phyloP scores from a whole-genome alignment of 2,797 vertebrate species.

The Staurois parvus region DNA sequence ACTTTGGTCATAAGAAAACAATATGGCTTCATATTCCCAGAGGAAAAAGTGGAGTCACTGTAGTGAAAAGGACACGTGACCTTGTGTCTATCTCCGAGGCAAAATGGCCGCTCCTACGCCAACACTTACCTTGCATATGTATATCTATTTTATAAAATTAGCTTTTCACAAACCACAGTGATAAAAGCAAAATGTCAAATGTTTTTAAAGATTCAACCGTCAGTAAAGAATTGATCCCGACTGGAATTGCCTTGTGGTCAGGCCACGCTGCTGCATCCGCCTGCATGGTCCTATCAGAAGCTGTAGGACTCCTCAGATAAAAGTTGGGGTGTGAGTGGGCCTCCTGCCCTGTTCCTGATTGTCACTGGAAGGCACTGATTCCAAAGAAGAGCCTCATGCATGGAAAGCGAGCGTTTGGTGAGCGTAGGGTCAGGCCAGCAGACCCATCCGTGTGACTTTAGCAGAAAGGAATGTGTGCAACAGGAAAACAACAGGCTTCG shows the following conservation, averaged over 20 bases:
- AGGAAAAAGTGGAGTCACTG: conserved; percentile 41
- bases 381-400: background rate
- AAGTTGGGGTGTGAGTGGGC: background rate
- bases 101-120: background rate
- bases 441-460: conserved; percentile 95
- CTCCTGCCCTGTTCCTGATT: background rate
- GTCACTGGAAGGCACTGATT: conserved; percentile 50
- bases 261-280: background rate
- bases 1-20: conserved; percentile 72
- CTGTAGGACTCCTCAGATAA: background rate
- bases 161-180: background rate
- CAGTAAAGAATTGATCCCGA: background rate
- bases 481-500: conserved; percentile 94
- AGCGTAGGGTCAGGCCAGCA: conserved; percentile 82
- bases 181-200: background rate
- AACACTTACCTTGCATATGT: background rate
- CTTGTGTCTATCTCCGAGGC: background rate
- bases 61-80: conserved; percentile 25
- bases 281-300: background rate
- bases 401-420: background rate
- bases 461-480: conserved; percentile 96
- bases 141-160: background rate
- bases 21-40: conserved; percentile 51
- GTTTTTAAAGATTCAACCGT: background rate
- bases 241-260: no score